Evolutionary conservation across 2,888 invertebrate species (phyloP).

Genomic region (Reticulitermes lucifugus): DNA sequence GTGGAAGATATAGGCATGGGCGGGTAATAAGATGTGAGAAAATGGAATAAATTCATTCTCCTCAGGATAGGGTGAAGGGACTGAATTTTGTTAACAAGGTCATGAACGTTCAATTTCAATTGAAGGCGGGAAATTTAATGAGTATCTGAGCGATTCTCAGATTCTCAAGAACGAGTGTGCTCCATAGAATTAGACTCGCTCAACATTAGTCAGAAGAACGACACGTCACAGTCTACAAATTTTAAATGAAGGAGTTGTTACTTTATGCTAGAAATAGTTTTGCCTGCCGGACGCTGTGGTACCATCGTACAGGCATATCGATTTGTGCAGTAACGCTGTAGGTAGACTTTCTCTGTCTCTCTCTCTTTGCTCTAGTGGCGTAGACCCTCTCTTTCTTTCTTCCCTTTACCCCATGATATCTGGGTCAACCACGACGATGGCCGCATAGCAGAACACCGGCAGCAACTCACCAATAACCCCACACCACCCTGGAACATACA

Average conservation of each 20-base stretch:
- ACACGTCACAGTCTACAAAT: too few species aligned
- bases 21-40: too few species aligned
- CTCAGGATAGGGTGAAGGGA: too few species aligned
- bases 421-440: constrained; percentile 23
- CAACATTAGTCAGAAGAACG: too few species aligned
- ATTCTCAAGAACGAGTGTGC: too few species aligned
- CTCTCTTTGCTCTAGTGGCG: not conserved
- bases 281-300: not conserved
- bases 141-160: too few species aligned
- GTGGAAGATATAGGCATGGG: too few species aligned
- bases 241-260: not conserved
- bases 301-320: not conserved
- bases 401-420: constrained; percentile 21
- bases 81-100: too few species aligned
- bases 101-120: too few species aligned
- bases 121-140: too few species aligned
- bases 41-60: too few species aligned
- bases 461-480: constrained; percentile 13
- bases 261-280: not conserved
- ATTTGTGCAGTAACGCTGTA: constrained; percentile 9
- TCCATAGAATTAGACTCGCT: too few species aligned
- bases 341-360: not conserved
- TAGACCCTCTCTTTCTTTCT: constrained; percentile 19
- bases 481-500: not conserved
- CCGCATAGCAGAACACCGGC: constrained; percentile 23